Evolutionary conservation across 2,113 vertebrate species (phyloP), one percentile per base, ranked within the genome.

Genomic region (Bujurquina vittata): DNA sequence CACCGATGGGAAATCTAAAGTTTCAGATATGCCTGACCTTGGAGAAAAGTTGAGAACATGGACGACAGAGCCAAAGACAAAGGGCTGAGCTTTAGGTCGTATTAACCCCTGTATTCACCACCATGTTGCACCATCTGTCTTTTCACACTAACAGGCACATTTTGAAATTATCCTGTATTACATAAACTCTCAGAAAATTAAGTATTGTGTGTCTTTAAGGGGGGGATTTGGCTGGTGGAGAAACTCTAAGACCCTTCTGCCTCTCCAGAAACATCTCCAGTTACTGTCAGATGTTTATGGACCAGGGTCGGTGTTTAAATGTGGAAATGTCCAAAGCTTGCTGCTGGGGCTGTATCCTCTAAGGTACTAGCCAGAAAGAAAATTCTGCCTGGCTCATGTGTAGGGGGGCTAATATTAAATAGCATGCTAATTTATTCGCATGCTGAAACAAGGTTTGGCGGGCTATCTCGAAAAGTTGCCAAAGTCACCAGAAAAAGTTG

Each of bases 21-120:
- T 89, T 86, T 74, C 40, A 12, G 20, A 57, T 61, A 52, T 1
- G 7, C 3, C 49, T 23, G 60, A 84, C 61, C 37, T 75, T 79
- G 75, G 79, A 79, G 75, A 72, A 88, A 88, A 73, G 80, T 75
- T 1, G 17, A 75, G 54, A 55, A 67, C 52, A 67, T 33, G 3
- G 56, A 33, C 12, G 15, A 20, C 15, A 65, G 76, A 62, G 65
- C 43, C 3, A 57, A 35, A 22, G 5, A 18, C 72, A 67, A 75
- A 7, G 46, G 75, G 46, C 46, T 49, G 46, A 49, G 46, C 43
- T 84, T 72, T 80, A 46, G 46, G 79, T 54, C 54, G 59, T 75
- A 55, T 83, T 74, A 75, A 26, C 31, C 72, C 52, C 62, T 22
- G 23, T 31, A 31, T 31, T 31, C 65, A 15, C 14, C 46, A 37